These are phyloP conservation scores for Artibeus jamaicensis DNA, from an alignment of 2,797 vertebrate genomes.

Conservation along the genomic window DNA sequence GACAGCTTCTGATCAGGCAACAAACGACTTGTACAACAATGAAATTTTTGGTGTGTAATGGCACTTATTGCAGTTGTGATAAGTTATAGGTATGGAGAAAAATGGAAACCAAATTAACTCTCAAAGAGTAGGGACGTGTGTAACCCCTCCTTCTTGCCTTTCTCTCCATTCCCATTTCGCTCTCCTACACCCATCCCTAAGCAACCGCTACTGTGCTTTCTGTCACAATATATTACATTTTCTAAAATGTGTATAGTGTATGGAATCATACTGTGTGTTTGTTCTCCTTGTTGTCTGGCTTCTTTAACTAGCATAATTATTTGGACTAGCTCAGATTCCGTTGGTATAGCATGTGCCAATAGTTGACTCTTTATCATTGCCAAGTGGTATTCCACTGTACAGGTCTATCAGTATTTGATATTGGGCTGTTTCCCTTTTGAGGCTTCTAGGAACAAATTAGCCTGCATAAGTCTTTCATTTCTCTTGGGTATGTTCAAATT, in stretches of 20 bases:
- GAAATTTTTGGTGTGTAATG: not conserved
- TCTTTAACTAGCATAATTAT: not conserved
- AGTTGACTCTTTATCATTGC: not conserved
- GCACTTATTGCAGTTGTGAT: not conserved
- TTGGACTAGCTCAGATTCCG: not conserved
- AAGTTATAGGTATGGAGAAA: not conserved
- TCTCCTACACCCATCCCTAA: not conserved
- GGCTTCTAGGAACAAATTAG: not conserved
- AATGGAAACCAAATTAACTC: not conserved
- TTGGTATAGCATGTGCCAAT: not conserved
- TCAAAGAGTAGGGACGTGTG: not conserved
- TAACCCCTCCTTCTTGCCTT: not conserved
- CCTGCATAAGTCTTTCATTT: not conserved
- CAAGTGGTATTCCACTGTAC: not conserved
- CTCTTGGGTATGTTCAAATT: not conserved
- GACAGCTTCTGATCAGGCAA: not conserved
- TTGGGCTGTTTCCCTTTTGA: not conserved
- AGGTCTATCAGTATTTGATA: not conserved
- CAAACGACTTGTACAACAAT: not conserved
- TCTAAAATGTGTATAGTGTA: not conserved
- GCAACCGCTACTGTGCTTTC: not conserved
- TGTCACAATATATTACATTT: not conserved
- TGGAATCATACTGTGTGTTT: not conserved
- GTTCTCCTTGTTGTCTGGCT: not conserved
- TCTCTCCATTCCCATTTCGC: not conserved